Base-by-base conservation (phyloP, 2,797 vertebrate genomes). In the Mus caroli region DNA sequence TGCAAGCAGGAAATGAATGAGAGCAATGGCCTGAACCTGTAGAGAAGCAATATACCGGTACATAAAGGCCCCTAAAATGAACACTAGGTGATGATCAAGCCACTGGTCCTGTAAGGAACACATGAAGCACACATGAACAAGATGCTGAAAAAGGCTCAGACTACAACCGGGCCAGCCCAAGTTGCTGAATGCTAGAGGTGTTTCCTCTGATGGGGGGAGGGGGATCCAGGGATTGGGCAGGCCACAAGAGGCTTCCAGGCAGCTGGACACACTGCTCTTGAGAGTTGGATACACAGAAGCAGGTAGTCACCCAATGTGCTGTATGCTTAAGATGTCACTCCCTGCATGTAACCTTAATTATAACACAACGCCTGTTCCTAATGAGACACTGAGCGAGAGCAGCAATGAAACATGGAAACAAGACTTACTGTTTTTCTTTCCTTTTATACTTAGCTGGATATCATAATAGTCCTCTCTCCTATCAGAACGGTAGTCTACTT, bases 401-500 rank as follows among this genome's bases (percentile, higher is more conserved):
- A 64, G 50, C 86, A 87, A 56, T 28, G 0, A 28, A 13, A 8
- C 1, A 20, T 10, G 1, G 9, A 78, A 28, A 69, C 0, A 46
- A 0, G 75, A 78, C 99, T 99, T 98, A 99, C 99, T 99, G 91
- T 99, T 99, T 98, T 99, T 99, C 99, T 99, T 99, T 99, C 99
- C 99, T 99, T 99, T 99, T 99, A 99, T 99, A 98, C 99, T 99
- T 97, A 99, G 99, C 97, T 99, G 99, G 98, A 99, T 99, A 97
- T 99, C 99, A 80, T 99, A 99, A 98, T 99, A 99, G 98, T 99
- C 99, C 98, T 99, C 99, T 99, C 99, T 99, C 97, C 99, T 99
- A 98, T 99, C 99, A 83, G 99, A 99, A 62, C 99, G 99, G 98
- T 99, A 99, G 98, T 99, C 99, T 96, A 99, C 99, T 1, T 99